These are phyloP conservation scores for Phaetusa simplex DNA, from an alignment of 2,113 vertebrate genomes.

Conservation along the genomic window DNA sequence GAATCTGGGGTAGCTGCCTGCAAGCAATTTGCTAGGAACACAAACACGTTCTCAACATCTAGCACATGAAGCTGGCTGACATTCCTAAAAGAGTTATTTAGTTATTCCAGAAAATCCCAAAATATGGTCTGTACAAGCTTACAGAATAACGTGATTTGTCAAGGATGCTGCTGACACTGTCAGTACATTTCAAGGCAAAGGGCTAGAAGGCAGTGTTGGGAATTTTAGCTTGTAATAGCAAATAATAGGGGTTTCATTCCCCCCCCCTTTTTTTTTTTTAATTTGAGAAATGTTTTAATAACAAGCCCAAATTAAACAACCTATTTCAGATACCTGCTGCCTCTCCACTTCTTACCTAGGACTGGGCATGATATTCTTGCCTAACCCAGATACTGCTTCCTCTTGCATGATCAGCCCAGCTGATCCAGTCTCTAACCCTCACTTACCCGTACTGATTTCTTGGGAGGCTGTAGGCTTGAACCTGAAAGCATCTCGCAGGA, in stretches of 20 bases:
- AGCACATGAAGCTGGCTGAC: neutral
- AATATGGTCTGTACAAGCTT: neutral
- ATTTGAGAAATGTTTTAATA: neutral
- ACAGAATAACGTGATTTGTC: neutral
- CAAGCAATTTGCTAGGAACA: neutral
- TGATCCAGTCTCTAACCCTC: neutral
- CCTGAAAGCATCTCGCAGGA: neutral
- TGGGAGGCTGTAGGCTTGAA: neutral
- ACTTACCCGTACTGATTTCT: rapidly evolving
- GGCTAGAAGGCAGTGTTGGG: neutral
- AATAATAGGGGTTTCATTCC: neutral
- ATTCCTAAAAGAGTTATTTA: neutral
- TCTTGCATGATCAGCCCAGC: neutral
- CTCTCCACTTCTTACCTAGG: neutral
- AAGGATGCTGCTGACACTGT: neutral
- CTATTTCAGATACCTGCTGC: neutral
- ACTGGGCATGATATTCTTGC: neutral
- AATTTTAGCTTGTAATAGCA: neutral
- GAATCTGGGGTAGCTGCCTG: neutral
- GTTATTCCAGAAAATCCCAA: neutral
- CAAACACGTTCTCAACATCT: neutral
- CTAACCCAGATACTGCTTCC: neutral
- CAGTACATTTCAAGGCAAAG: neutral
- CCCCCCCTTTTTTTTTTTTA: rapidly evolving
- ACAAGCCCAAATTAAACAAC: neutral